Percentiles rank a stretch among this genome's conserved stretches.
Conservation (phyloP, 2,113 vertebrate genomes). For the Acrocephalus kingi region DNA sequence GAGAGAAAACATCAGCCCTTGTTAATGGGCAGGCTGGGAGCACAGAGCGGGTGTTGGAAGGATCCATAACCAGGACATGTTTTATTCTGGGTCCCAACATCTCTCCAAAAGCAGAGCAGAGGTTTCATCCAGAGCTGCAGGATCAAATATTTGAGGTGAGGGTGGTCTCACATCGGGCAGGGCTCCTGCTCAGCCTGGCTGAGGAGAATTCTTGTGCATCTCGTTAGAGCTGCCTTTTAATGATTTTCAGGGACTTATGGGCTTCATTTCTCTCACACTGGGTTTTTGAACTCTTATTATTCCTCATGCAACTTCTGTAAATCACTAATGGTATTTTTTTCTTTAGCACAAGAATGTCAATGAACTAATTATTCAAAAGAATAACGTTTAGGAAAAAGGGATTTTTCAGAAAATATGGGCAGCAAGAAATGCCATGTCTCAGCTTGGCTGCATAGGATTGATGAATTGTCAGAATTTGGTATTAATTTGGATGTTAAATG, state of each 20-base stretch:
- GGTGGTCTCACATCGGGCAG: neutral
- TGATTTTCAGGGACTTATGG: neutral
- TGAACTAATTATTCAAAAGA: constrained; percentile 54
- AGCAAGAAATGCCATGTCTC: neutral
- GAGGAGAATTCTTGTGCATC: neutral
- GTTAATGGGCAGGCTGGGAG: neutral
- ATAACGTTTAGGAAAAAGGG: neutral
- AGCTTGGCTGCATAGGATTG: neutral
- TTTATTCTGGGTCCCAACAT: neutral
- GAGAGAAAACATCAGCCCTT: neutral
- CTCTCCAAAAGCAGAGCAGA: neutral
- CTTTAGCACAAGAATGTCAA: constrained; percentile 36
- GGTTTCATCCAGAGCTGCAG: neutral
- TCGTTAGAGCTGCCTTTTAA: neutral
- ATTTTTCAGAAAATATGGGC: neutral
- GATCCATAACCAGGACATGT: accelerated
- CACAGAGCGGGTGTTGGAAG: accelerated
- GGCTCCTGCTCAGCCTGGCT: neutral
- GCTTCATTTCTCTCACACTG: constrained; percentile 12
- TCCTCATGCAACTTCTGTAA: neutral
- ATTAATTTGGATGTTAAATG: constrained; percentile 22
- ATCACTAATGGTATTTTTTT: constrained; percentile 49
- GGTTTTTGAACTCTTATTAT: neutral
- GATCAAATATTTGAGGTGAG: neutral
- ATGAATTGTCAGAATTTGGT: neutral